These are phyloP conservation scores for Lathronympha strigana DNA, from an alignment of 2,888 invertebrate species.

Conservation along the genomic window DNA sequence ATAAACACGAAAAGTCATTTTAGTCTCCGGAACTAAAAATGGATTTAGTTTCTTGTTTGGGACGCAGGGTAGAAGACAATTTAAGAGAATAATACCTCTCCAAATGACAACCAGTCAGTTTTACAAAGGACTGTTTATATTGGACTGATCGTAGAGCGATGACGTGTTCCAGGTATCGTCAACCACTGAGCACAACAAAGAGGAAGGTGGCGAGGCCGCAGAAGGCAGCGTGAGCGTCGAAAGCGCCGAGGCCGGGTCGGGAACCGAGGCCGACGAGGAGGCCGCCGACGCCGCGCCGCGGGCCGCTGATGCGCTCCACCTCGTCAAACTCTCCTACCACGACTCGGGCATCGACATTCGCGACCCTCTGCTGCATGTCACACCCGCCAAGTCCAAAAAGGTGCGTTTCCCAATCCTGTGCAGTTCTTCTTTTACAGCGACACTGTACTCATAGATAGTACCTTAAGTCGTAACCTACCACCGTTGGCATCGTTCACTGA, in stretches of 20 bases:
- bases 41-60: no score
- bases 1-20: no score
- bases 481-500: no score
- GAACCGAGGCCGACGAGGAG: conserved; percentile 51
- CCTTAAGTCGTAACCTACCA: no score
- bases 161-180: conserved; percentile 66
- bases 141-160: conserved; percentile 25
- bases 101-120: no score
- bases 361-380: conserved; percentile 88
- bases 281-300: conserved; percentile 80
- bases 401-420: conserved; percentile 56
- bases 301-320: conserved; percentile 75
- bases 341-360: conserved; percentile 96
- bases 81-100: no score
- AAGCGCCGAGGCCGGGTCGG: conserved; percentile 70
- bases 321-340: conserved; percentile 93
- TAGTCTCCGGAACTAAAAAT: no score
- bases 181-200: conserved; percentile 69
- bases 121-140: conserved; percentile 19
- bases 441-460: no score
- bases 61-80: no score
- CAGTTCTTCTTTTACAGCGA: no score
- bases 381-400: conserved; percentile 87
- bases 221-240: conserved; percentile 53
- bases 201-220: conserved; percentile 53